These are phyloP conservation scores for Sinhomidia bicolor DNA, from an alignment of 2,888 invertebrate genomes.

Conservation along the genomic window DNA sequence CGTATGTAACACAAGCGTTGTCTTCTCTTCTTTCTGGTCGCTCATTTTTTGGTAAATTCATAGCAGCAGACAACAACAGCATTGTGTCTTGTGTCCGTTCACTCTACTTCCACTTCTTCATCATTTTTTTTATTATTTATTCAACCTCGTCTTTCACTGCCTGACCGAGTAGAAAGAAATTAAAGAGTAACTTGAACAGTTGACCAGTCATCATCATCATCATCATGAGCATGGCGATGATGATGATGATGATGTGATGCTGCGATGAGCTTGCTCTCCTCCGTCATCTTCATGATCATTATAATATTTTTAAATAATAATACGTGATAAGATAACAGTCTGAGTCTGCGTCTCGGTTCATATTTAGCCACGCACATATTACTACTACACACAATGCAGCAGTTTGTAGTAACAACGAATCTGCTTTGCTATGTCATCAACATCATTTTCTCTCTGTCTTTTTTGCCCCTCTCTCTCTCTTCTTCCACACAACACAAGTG, in stretches of 20 bases:
- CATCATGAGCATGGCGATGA: no score
- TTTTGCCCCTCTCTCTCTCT: not conserved
- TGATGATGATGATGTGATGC: constrained; percentile 19
- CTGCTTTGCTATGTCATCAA: constrained; percentile 33
- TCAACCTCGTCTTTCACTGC: constrained; percentile 27
- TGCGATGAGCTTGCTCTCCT: constrained; percentile 18
- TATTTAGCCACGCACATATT: constrained; percentile 55
- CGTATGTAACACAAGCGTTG: constrained; percentile 19
- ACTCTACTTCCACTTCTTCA: constrained; percentile 27
- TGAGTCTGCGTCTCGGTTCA: constrained; percentile 28
- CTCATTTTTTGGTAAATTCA: constrained; percentile 17
- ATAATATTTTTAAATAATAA: constrained; percentile 20
- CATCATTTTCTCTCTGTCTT: no score
- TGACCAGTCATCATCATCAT: constrained; percentile 33
- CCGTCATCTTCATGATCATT: constrained; percentile 37
- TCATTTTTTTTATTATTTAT: constrained; percentile 10
- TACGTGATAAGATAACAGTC: constrained; percentile 28
- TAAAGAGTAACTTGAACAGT: constrained; percentile 32
- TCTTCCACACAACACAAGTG: constrained; percentile 22
- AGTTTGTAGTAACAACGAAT: not conserved
- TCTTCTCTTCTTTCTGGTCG: no score
- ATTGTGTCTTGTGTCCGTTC: not conserved
- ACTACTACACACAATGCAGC: not conserved
- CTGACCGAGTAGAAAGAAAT: not conserved
- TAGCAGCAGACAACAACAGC: not conserved